phyloP scores from a whole-genome alignment of 2,888 invertebrate genomes.

The Leptinotarsa juncta region DNA sequence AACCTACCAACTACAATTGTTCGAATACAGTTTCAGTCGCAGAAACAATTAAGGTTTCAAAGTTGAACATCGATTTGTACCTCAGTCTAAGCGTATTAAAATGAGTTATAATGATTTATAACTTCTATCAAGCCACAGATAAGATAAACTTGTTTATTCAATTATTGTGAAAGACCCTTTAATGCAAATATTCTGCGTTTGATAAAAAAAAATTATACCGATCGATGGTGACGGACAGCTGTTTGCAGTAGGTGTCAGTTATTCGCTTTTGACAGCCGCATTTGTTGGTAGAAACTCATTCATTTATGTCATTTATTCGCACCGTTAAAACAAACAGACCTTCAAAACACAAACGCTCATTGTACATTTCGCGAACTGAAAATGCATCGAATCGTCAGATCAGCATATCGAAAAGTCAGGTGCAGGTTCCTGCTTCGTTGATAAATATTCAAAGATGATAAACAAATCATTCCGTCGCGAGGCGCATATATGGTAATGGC shows the following conservation, averaged over 20 bases:
- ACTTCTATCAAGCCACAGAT: no score
- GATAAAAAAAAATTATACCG: no score
- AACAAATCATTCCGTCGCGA: conserved; percentile 26
- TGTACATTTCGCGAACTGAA: conserved; percentile 10
- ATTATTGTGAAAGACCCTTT: no score
- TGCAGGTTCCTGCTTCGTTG: conserved; percentile 13
- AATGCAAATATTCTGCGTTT: no score
- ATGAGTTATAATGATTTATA: no score
- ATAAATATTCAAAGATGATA: conserved; percentile 26
- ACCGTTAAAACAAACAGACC: conserved; percentile 16
- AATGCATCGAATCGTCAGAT: conserved; percentile 5
- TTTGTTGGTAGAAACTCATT: conserved; percentile 4
- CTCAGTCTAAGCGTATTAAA: no score
- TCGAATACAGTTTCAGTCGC: no score
- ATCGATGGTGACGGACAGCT: neutral
- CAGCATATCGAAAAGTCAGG: conserved; percentile 24
- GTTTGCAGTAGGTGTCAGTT: neutral
- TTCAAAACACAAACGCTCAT: conserved; percentile 14
- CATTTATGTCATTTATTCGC: neutral
- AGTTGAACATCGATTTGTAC: no score
- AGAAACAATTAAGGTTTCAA: no score
- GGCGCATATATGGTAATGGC: conserved; percentile 20
- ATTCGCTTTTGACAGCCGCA: conserved; percentile 10
- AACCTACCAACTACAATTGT: no score
- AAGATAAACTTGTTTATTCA: no score